Evolutionary conservation across 2,797 vertebrate species (phyloP).

Genomic region (Trichosurus vulpecula): DNA sequence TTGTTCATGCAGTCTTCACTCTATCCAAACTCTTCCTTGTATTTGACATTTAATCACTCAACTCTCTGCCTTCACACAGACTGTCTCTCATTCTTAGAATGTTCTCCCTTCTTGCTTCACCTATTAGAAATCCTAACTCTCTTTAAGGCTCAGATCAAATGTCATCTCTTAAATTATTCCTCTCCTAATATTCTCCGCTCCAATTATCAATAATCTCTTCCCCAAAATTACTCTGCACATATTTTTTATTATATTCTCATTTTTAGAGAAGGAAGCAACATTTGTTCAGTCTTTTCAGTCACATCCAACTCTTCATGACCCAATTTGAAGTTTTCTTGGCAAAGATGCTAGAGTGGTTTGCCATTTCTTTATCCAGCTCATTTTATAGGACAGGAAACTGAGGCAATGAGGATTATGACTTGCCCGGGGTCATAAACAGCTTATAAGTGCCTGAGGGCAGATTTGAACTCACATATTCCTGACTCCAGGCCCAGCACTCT

Average conservation of each 20-base stretch:
- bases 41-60: background rate
- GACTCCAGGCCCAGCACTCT: no score
- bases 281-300: background rate
- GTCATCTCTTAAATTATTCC: background rate
- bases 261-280: background rate
- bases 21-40: background rate
- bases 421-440: background rate
- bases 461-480: no score
- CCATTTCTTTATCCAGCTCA: background rate
- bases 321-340: background rate
- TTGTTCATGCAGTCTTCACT: background rate
- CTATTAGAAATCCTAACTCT: background rate
- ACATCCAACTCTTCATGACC: background rate
- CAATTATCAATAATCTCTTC: background rate
- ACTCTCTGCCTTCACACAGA: background rate
- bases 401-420: background rate
- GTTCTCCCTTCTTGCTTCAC: background rate
- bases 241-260: background rate
- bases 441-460: background rate
- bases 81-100: background rate
- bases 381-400: background rate
- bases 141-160: background rate
- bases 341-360: background rate
- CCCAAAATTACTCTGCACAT: background rate
- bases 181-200: background rate